phyloP scores from a whole-genome alignment of 2,113 vertebrate species.

The Amphiprion percula region DNA sequence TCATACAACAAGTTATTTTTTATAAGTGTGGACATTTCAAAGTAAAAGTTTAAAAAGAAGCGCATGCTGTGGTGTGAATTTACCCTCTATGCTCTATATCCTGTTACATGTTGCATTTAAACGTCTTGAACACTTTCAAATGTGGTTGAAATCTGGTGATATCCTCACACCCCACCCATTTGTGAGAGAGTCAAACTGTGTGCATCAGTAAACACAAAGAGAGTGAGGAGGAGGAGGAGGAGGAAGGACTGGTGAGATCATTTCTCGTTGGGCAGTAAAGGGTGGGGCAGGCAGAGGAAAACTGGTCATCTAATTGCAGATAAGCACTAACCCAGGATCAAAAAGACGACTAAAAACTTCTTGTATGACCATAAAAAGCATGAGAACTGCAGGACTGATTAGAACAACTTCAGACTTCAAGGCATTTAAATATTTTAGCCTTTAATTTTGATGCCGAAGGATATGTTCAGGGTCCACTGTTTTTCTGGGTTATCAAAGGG shows the following conservation, averaged over 20 bases:
- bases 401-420: not conserved
- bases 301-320: conserved; percentile 42
- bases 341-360: conserved; percentile 6
- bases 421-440: not conserved
- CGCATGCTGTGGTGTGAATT: too few species aligned
- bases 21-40: not conserved
- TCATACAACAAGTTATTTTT: not conserved
- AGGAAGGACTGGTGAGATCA: conserved; percentile 51
- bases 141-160: not conserved
- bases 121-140: not conserved
- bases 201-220: conserved; percentile 46
- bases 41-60: too few species aligned
- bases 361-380: not conserved
- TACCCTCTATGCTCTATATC: too few species aligned
- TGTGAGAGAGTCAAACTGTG: conserved; percentile 7
- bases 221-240: not conserved
- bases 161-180: conserved; percentile 23
- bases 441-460: not conserved
- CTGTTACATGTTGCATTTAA: not conserved
- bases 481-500: not conserved
- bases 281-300: conserved; percentile 47
- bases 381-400: not conserved
- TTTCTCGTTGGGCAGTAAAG: conserved; percentile 65
- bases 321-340: conserved; percentile 29
- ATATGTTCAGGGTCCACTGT: not conserved